Evolutionary conservation across 2,888 invertebrate species (phyloP).

Genomic region (Pterostichus madidus): DNA sequence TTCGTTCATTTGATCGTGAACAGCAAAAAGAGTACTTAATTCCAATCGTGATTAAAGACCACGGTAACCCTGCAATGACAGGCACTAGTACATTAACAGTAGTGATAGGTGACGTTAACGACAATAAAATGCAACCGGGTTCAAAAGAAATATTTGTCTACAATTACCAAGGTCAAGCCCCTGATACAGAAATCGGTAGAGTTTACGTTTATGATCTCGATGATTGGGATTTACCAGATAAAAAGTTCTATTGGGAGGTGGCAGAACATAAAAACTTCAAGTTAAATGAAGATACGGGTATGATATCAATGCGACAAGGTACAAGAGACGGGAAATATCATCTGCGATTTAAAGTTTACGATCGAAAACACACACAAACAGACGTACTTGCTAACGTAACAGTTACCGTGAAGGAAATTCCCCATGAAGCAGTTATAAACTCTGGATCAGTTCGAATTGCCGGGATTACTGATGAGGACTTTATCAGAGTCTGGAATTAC

Average conservation of each 20-base stretch:
- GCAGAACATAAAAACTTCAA: slow-evolving; percentile 92
- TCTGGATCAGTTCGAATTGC: slow-evolving; percentile 94
- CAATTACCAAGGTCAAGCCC: slow-evolving; percentile 94
- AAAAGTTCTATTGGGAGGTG: slow-evolving; percentile 97
- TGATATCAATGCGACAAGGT: slow-evolving; percentile 96
- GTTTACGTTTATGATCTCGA: slow-evolving; percentile 98
- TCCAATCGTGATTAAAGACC: slow-evolving; percentile 98
- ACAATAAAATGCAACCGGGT: slow-evolving; percentile 99
- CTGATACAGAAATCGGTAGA: slow-evolving; percentile 94
- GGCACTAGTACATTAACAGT: slow-evolving; percentile 97
- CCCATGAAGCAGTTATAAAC: slow-evolving; percentile 94
- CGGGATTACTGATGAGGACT: slow-evolving; percentile 91
- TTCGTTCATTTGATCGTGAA: slow-evolving; percentile 96
- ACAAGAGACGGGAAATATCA: slow-evolving; percentile 92
- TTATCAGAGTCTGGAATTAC: slow-evolving; percentile 96
- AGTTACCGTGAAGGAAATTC: slow-evolving; percentile 92
- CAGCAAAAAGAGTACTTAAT: slow-evolving; percentile 97
- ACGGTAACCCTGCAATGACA: slow-evolving; percentile 97
- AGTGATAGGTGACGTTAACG: slow-evolving; percentile 98
- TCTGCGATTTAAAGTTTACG: slow-evolving; percentile 87
- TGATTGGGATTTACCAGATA: slow-evolving; percentile 99
- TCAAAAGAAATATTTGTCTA: slow-evolving; percentile 98
- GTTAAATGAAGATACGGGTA: slow-evolving; percentile 94
- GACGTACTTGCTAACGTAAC: slow-evolving; percentile 91
- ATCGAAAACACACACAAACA: slow-evolving; percentile 95